phyloP scores from a whole-genome alignment of 2,888 invertebrate genomes.

The Plebejus melissa region DNA sequence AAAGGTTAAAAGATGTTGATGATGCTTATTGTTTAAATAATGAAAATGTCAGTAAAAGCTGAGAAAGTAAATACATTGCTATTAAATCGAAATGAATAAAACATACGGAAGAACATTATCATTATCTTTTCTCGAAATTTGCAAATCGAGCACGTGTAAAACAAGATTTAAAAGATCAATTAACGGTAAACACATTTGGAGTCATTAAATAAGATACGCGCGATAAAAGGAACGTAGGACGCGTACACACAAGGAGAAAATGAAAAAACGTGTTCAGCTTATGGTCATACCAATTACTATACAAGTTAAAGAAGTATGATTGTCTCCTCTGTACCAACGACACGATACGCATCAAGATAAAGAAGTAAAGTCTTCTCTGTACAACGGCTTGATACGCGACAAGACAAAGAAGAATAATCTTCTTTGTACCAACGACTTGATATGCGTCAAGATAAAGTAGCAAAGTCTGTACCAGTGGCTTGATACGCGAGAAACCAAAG shows the following conservation, averaged over 20 bases:
- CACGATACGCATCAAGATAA: too few species aligned
- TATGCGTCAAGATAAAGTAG: too few species aligned
- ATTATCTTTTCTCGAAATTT: slow-evolving; percentile 9
- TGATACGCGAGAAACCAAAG: too few species aligned
- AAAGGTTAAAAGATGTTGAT: neutral
- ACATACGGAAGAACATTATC: neutral
- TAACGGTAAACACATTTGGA: slow-evolving; percentile 25
- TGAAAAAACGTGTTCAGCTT: neutral
- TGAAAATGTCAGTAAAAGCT: slow-evolving; percentile 10
- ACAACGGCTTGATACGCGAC: too few species aligned
- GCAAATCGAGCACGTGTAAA: slow-evolving; percentile 23
- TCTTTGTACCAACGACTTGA: too few species aligned
- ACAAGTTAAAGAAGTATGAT: too few species aligned
- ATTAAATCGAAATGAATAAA: neutral
- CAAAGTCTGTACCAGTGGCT: too few species aligned
- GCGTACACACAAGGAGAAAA: neutral
- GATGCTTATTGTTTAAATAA: neutral
- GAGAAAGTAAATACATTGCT: slow-evolving; percentile 7
- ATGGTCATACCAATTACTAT: too few species aligned
- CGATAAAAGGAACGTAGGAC: neutral
- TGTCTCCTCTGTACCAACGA: too few species aligned
- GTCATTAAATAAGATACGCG: slow-evolving; percentile 8
- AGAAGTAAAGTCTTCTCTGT: too few species aligned
- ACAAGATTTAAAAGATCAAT: slow-evolving; percentile 24
- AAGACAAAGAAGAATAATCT: too few species aligned